phyloP scores from a whole-genome alignment of 2,797 vertebrate genomes.

The Lutra lutra region DNA sequence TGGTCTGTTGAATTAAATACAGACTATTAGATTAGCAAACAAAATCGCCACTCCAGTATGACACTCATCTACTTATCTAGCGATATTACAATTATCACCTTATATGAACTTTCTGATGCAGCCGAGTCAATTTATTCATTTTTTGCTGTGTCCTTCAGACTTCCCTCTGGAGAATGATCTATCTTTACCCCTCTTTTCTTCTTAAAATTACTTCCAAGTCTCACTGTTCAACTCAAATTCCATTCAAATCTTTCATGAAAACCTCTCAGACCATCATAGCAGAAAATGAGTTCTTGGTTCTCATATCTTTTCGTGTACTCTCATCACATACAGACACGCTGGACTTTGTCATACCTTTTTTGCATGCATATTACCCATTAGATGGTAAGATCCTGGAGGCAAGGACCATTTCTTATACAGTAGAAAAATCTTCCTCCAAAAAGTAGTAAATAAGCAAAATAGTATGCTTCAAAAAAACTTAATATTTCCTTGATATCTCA shows the following conservation, averaged over 20 bases:
- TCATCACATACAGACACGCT: background rate
- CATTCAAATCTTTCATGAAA: conserved; percentile 46
- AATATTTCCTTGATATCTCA: background rate
- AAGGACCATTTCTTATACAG: background rate
- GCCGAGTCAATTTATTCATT: background rate
- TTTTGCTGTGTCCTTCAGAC: conserved; percentile 47
- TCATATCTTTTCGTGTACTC: background rate
- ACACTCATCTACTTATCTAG: background rate
- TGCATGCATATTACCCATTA: too few species aligned
- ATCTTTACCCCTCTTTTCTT: conserved; percentile 45
- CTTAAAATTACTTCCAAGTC: conserved; percentile 64
- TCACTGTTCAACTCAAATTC: conserved; percentile 40
- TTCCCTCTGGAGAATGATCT: conserved; percentile 47
- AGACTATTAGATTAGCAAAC: background rate
- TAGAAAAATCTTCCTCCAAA: background rate
- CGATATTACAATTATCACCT: background rate
- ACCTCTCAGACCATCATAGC: background rate
- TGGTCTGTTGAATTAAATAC: background rate
- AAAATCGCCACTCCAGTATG: background rate
- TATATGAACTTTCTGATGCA: background rate
- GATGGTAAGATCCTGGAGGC: background rate
- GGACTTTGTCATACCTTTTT: background rate
- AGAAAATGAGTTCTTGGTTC: conserved; percentile 52
- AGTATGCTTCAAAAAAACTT: background rate
- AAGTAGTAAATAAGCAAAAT: background rate